Percentiles rank a stretch among this genome's conserved stretches.
phyloP scores from a whole-genome alignment of 2,797 vertebrate genomes.

The Phoxinus dragarum region DNA sequence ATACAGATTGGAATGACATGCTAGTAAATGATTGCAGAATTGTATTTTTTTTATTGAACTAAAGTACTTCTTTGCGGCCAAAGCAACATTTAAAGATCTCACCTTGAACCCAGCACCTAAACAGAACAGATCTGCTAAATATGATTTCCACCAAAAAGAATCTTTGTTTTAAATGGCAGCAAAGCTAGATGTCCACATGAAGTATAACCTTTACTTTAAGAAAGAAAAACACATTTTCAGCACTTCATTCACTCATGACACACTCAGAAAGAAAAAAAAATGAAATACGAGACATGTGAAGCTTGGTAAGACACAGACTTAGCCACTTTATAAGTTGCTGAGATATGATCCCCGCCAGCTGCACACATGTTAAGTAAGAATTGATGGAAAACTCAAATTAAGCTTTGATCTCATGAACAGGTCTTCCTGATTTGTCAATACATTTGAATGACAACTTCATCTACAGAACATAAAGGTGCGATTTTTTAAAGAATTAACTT shows the following conservation, averaged over 20 bases:
- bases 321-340: not conserved
- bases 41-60: not conserved
- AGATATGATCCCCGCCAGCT: conserved; percentile 29
- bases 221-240: conserved; percentile 4
- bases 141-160: not conserved
- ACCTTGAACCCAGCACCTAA: not conserved
- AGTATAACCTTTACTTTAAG: conserved; percentile 6
- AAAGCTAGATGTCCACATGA: not conserved
- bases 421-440: not conserved
- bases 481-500: not conserved
- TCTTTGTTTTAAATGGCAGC: not conserved
- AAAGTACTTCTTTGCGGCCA: not conserved
- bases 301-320: not conserved
- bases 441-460: not conserved
- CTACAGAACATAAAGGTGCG: not conserved
- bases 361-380: not conserved
- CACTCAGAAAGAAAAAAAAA: not conserved
- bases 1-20: not conserved
- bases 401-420: conserved; percentile 35
- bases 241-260: conserved; percentile 9
- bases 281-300: conserved; percentile 3
- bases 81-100: not conserved
- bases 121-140: not conserved
- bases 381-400: conserved; percentile 20
- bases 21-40: not conserved